Evolutionary conservation across 1,140 invertebrate species (phyloP).

Genomic region (Bombus confusus): DNA sequence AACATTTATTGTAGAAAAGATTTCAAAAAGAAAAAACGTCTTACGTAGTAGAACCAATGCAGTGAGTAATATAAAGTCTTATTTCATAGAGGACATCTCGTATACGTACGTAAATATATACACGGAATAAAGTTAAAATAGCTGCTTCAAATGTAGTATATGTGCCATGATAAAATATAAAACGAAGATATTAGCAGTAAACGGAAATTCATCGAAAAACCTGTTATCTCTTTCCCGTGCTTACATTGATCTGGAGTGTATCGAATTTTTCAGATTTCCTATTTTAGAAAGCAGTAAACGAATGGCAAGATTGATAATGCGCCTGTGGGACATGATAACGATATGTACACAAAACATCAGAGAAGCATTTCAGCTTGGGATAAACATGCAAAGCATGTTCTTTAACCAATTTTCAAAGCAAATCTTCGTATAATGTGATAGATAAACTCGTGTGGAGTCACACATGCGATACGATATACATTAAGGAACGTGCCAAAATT

Average conservation of each 20-base stretch:
- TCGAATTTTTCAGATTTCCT: not conserved
- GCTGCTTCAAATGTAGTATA: not conserved
- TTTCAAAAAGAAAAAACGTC: not conserved
- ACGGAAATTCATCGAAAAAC: not conserved
- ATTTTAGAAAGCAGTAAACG: not conserved
- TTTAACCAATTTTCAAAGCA: constrained; percentile 10
- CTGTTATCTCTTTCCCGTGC: not conserved
- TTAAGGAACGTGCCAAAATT: constrained; percentile 24
- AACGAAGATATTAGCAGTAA: not conserved
- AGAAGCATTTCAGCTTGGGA: not conserved
- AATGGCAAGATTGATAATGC: not conserved
- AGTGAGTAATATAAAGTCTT: not conserved
- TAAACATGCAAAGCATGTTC: constrained; percentile 37
- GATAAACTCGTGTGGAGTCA: constrained; percentile 3
- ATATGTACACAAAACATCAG: not conserved
- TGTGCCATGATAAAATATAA: not conserved
- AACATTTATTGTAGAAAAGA: no score
- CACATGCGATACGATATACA: constrained; percentile 4
- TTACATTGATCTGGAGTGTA: not conserved
- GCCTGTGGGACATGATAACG: not conserved
- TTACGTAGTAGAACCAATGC: not conserved
- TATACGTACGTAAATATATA: no score
- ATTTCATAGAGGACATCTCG: not conserved
- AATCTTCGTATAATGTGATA: constrained; percentile 10
- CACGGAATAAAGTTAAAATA: not conserved